phyloP scores from a whole-genome alignment of 2,888 invertebrate species.

The Tethea ocularis region DNA sequence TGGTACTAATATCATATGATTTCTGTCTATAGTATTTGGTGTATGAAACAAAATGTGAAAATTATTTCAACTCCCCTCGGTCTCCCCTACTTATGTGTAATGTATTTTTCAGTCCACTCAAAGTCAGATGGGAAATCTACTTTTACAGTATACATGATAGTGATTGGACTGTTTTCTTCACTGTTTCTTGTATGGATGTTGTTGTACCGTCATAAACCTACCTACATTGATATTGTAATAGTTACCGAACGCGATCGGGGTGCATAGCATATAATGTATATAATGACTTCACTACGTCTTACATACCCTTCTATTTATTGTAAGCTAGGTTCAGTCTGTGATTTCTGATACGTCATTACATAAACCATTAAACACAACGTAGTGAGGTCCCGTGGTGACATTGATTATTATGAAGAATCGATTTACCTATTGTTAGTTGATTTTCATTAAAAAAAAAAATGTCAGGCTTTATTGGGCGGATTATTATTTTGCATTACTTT shows the following conservation, averaged over 20 bases:
- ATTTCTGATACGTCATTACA: constrained; percentile 28
- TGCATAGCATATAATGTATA: constrained; percentile 30
- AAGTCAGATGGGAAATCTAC: too few relatives aligned
- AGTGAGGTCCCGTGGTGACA: background rate
- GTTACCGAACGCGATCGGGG: constrained; percentile 51
- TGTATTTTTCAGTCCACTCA: too few relatives aligned
- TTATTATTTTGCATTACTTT: too few relatives aligned
- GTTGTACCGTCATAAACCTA: constrained; percentile 9
- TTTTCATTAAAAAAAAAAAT: background rate
- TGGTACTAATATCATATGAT: too few relatives aligned
- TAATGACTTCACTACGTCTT: constrained; percentile 34
- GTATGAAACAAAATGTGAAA: too few relatives aligned
- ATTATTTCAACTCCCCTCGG: too few relatives aligned
- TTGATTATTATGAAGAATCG: background rate
- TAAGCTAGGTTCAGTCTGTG: constrained; percentile 38
- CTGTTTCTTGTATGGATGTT: background rate
- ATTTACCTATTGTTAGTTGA: background rate
- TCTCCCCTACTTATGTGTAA: too few relatives aligned
- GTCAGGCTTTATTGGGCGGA: too few relatives aligned
- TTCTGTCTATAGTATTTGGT: too few relatives aligned
- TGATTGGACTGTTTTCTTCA: too few relatives aligned
- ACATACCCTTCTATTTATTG: constrained; percentile 7
- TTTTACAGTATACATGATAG: too few relatives aligned
- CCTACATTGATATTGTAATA: constrained; percentile 37
- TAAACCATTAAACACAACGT: constrained; percentile 15